Base-by-base conservation (phyloP, 1,140 invertebrate genomes). In the Megalonaias nervosa region DNA sequence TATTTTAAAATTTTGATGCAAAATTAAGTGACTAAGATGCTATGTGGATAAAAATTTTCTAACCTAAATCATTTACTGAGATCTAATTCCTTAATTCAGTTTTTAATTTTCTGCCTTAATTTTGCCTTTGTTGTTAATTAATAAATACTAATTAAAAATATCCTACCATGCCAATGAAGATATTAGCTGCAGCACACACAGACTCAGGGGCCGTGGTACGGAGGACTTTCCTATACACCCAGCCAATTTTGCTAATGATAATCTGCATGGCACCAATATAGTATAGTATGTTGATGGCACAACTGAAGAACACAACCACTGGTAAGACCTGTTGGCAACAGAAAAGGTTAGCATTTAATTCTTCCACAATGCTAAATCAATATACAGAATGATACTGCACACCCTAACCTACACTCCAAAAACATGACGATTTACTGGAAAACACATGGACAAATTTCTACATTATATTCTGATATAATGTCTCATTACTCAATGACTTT, bases 261-360 rank as follows among this genome's bases (percentile, higher is more conserved):
- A 79, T 78, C 79, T 90, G 89, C 88, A 90, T 90, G 55, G 87
- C 80, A 6, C 89, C 89, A 58, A 89, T 75, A 71, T 89, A 90
- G 70, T 90, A 90, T 15, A 89, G 73, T 15, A 89, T 81, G 58
- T 85, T 85, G 21, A 90, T 88, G 17, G 84, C 65, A 13, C 88
- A 82, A 60, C 86, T 88, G 81, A 91, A 89, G 83, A 89, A 90
- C 1, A 89, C 79, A 3, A 91, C 74, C 31, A 88, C 84, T 31
- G 89, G 86, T 31, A 90, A 71, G 1, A 90, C 83, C 90, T 91
- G 70, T 23, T 82, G 80, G 21, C 60, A 61, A 19, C 6, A 3
- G 21, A 61, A 61, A 17, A 61, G 21, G 21, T 21, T 21, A 61
- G 21, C 60, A 61, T 21, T 19, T 19, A 21, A 19, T 61, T 2